Evolutionary conservation across 2,888 invertebrate genomes (phyloP).

Genomic region (Crematogaster levior): DNA sequence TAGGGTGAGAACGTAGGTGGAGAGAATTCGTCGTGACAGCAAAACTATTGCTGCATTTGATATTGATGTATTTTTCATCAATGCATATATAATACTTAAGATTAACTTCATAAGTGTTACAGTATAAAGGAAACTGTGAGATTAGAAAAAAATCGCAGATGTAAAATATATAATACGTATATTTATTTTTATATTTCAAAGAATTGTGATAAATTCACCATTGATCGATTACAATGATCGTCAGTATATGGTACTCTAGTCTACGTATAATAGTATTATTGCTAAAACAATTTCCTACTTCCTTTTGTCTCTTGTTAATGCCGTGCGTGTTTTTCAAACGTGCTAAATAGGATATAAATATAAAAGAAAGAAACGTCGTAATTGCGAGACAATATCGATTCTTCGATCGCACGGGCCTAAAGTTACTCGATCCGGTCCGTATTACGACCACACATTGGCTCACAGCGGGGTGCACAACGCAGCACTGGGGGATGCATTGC

Average conservation of each 20-base stretch:
- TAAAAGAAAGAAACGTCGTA: background rate
- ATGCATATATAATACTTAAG: background rate
- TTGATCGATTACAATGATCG: background rate
- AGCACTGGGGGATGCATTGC: conserved; percentile 60
- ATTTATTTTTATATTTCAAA: background rate
- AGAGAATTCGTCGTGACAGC: conserved; percentile 36
- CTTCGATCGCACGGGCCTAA: conserved; percentile 60
- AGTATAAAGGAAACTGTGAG: background rate
- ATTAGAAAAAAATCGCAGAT: background rate
- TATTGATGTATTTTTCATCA: background rate
- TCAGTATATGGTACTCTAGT: background rate
- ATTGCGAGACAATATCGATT: conserved; percentile 47
- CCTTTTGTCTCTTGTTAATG: background rate
- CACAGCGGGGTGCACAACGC: conserved; percentile 71
- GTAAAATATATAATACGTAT: background rate
- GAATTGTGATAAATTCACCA: background rate
- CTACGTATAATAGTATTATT: background rate
- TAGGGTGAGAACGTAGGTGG: conserved; percentile 29
- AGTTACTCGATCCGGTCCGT: conserved; percentile 64
- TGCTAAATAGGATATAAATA: conserved; percentile 15
- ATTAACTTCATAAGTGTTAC: background rate
- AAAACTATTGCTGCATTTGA: conserved; percentile 49
- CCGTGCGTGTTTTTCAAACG: conserved; percentile 1
- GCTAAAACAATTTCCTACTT: background rate
- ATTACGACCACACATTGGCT: conserved; percentile 77